phyloP scores from a whole-genome alignment of 2,797 vertebrate species.

The Eulemur rubriventer region DNA sequence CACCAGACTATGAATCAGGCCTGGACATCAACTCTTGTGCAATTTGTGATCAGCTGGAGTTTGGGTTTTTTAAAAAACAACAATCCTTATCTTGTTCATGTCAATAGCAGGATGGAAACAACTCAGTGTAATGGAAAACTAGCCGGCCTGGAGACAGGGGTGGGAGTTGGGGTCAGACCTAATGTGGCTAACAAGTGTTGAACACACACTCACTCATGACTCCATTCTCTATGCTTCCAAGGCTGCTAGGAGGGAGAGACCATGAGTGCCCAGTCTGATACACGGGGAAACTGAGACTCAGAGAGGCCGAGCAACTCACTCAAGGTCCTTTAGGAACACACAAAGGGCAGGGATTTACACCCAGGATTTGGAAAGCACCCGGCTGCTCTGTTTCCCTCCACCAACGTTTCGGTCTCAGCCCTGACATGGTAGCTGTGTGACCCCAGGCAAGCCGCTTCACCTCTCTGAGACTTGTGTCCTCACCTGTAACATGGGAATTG shows the following conservation, averaged over 20 bases:
- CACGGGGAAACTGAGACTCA: neutral
- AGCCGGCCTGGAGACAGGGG: neutral
- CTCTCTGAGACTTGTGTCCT: neutral
- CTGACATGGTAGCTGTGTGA: neutral
- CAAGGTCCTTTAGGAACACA: neutral
- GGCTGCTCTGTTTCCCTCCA: neutral
- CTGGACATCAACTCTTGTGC: neutral
- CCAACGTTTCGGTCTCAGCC: neutral
- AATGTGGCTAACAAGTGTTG: rapidly evolving
- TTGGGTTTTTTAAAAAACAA: neutral
- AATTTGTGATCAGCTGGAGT: neutral
- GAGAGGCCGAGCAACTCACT: neutral
- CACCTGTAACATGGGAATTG: neutral
- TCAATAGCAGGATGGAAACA: neutral
- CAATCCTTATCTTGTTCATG: neutral
- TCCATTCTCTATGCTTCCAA: neutral
- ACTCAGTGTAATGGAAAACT: neutral
- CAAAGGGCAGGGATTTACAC: neutral
- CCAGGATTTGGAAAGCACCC: neutral
- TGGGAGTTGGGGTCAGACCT: neutral
- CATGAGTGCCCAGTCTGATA: neutral
- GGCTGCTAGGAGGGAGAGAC: neutral
- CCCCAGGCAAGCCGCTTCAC: neutral
- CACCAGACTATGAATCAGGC: neutral
- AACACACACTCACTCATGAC: neutral